Conservation (phyloP, 1,140 invertebrate genomes). For the Adoxophyes honmai region DNA sequence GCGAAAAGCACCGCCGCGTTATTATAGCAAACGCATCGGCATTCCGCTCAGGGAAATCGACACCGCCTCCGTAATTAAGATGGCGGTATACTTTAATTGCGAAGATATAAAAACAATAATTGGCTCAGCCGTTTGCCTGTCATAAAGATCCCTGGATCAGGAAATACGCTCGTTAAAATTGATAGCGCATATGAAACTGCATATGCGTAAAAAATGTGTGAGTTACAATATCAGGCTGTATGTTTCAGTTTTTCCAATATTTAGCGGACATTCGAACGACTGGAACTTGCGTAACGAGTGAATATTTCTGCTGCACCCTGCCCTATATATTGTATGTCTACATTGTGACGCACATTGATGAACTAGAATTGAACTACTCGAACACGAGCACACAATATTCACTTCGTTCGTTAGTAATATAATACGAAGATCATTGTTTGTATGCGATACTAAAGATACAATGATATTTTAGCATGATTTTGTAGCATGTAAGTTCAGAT, state of each 20-base stretch:
- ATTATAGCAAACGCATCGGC: not conserved
- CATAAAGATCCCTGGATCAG: too few species aligned
- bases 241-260: not conserved
- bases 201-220: too few species aligned
- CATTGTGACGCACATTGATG: too few species aligned
- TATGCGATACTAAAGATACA: too few species aligned
- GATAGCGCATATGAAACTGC: too few species aligned
- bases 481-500: too few species aligned
- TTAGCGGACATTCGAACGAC: not conserved
- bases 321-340: not conserved
- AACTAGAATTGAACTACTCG: too few species aligned
- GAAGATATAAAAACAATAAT: conserved; percentile 6
- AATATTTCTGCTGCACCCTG: conserved; percentile 1
- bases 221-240: not conserved
- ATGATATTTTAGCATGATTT: too few species aligned
- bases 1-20: conserved; percentile 12
- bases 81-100: not conserved
- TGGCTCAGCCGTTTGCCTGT: not conserved
- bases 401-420: too few species aligned
- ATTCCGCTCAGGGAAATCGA: not conserved
- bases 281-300: conserved; percentile 8
- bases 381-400: too few species aligned
- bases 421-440: too few species aligned
- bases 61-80: not conserved
- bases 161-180: too few species aligned